Evolutionary conservation across 2,888 invertebrate species (phyloP).

Genomic region (Elegia similella): DNA sequence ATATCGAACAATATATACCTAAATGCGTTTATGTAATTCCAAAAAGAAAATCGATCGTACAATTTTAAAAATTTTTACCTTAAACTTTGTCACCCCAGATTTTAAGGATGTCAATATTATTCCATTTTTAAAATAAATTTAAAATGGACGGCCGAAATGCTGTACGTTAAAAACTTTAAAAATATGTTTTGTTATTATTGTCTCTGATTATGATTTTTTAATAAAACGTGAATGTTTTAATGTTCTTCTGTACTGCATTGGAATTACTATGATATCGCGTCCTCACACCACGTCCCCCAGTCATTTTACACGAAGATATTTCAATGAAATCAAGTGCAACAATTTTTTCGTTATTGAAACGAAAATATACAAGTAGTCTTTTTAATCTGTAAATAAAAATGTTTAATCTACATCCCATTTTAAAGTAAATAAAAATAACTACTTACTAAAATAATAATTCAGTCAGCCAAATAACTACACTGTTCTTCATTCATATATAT

Average conservation of each 20-base stretch:
- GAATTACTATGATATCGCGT: constrained; percentile 21
- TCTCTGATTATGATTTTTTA: not conserved
- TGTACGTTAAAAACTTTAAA: not conserved
- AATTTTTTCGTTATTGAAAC: not conserved
- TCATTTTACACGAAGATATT: constrained; percentile 51
- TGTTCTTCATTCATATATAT: too few species aligned
- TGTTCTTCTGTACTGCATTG: not conserved
- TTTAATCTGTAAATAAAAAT: too few species aligned
- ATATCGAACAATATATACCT: constrained; percentile 13
- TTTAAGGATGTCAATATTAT: not conserved
- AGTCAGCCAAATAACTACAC: too few species aligned
- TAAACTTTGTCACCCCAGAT: not conserved
- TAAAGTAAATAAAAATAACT: too few species aligned
- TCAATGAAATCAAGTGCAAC: constrained; percentile 44
- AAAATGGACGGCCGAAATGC: not conserved
- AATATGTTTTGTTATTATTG: not conserved
- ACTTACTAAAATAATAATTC: too few species aligned
- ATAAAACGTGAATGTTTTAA: not conserved
- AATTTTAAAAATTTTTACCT: not conserved
- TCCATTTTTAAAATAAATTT: not conserved
- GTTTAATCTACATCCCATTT: too few species aligned
- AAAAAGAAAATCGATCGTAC: not conserved
- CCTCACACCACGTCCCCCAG: constrained; percentile 75
- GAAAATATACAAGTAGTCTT: too few species aligned
- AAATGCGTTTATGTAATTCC: constrained; percentile 16